Evolutionary conservation across 2,888 invertebrate species (phyloP), one percentile per base, ranked within the genome.

Genomic region (Troides oblongomaculatus): DNA sequence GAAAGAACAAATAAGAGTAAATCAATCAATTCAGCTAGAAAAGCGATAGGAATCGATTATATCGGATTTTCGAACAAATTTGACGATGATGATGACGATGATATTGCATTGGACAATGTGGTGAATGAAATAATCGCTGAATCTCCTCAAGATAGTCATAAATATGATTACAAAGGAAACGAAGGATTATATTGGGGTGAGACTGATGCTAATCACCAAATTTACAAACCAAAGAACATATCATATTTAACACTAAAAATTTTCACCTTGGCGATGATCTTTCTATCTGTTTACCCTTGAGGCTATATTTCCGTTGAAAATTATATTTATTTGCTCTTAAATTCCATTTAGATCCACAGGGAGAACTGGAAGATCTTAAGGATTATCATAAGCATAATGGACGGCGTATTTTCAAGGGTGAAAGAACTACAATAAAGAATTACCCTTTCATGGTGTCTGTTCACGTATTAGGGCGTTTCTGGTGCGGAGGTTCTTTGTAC

Each of bases 391-490:
- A 79, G 17, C 84, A 81, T 25, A 80, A 82, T 30, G 88, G 84
- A 0, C 76, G 92, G 1, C 82, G 92, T 0, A 80, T 92, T 58
- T 92, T 74, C 75, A 83, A 77, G 50, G 92, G 92, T 0, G 86
- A 89, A 72, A 76, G 89, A 2, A 89, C 90, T 1, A 84, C 80
- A 0, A 78, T 92, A 69, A 78, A 81, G 61, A 77, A 85, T 72
- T 92, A 88, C 67, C 90, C 91, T 0, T 92, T 91, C 74, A 88
- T 92, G 88, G 89, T 79, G 0, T 89, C 92, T 0, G 75, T 92
- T 1, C 90, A 91, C 63, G 79, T 92, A 2, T 86, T 90, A 87
- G 89, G 89, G 0, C 75, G 87, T 39, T 92, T 92, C 75, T 92
- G 91, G 91, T 92, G 92, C 69, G 91, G 91, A 0, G 92, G 90